Evolutionary conservation across 2,797 vertebrate genomes (phyloP).

Genomic region (Poeciliopsis turneri): DNA sequence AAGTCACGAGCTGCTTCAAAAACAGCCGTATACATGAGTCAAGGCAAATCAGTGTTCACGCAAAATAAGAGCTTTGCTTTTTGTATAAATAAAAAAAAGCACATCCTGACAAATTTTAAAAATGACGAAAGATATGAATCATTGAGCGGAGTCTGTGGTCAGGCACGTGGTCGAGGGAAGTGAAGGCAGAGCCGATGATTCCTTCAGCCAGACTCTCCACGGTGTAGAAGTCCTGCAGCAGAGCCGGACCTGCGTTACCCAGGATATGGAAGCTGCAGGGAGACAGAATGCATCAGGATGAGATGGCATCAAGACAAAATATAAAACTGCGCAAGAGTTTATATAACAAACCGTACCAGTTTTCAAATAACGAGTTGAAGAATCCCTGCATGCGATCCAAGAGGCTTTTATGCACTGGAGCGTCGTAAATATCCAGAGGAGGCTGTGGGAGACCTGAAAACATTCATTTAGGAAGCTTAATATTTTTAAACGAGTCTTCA

Average conservation of each 20-base stretch:
- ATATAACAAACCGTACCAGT: constrained; percentile 84
- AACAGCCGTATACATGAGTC: constrained; percentile 86
- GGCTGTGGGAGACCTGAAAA: constrained; percentile 86
- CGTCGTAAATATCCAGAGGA: constrained; percentile 86
- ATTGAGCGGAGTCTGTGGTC: constrained; percentile 93
- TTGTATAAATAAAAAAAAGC: neutral
- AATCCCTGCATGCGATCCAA: constrained; percentile 96
- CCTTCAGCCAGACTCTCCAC: constrained; percentile 87
- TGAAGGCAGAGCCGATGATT: constrained; percentile 88
- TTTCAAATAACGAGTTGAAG: constrained; percentile 90
- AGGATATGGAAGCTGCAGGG: constrained; percentile 88
- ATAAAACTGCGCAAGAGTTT: neutral
- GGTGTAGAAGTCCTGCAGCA: constrained; percentile 94
- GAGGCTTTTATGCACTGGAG: constrained; percentile 87
- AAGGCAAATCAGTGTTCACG: constrained; percentile 75
- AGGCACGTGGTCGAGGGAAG: constrained; percentile 90
- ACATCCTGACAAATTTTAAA: constrained; percentile 5
- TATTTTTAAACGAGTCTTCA: constrained; percentile 66
- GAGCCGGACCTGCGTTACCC: constrained; percentile 87
- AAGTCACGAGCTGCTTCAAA: constrained; percentile 90
- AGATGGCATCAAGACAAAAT: neutral
- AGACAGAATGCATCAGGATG: neutral
- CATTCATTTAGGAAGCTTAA: constrained; percentile 32
- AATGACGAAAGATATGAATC: constrained; percentile 90
- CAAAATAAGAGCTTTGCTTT: constrained; percentile 1